Percentiles rank a stretch among this genome's conserved stretches.
These are phyloP conservation scores for Eupsittula cactorum DNA, from an alignment of 2,113 vertebrate genomes.

Conservation along the genomic window DNA sequence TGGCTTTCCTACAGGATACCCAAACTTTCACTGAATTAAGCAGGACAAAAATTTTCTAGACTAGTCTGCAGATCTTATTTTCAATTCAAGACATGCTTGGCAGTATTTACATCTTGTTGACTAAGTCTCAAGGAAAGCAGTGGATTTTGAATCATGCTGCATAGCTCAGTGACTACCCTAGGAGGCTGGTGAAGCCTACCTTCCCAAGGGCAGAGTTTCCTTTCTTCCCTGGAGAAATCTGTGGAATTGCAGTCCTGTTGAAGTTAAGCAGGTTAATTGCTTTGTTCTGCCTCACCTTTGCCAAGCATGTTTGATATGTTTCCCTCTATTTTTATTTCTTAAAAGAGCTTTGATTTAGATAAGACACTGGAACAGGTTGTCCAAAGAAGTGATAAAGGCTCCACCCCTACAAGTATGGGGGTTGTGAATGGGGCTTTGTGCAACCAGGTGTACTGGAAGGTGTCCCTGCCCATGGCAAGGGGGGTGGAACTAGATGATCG, in stretches of 20 bases:
- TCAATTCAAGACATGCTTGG: neutral
- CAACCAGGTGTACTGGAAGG: neutral
- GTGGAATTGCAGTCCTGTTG: neutral
- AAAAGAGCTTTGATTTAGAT: neutral
- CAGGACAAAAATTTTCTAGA: neutral
- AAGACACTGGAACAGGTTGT: neutral
- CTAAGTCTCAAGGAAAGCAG: neutral
- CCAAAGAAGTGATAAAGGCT: neutral
- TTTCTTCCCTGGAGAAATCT: neutral
- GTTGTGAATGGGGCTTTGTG: neutral
- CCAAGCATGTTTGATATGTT: neutral
- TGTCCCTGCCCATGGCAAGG: neutral
- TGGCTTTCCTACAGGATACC: neutral
- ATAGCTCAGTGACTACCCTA: neutral
- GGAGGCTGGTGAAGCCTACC: neutral
- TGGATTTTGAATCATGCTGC: rapidly evolving
- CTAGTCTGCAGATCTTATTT: neutral
- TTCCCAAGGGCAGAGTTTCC: neutral
- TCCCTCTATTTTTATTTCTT: neutral
- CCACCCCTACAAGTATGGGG: neutral
- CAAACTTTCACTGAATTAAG: no score
- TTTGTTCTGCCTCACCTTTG: rapidly evolving
- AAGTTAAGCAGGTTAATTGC: neutral
- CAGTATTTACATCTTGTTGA: neutral
- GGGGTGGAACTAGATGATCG: neutral